phyloP scores from a whole-genome alignment of 2,113 vertebrate genomes.

The Paracanthobrama guichenoti region DNA sequence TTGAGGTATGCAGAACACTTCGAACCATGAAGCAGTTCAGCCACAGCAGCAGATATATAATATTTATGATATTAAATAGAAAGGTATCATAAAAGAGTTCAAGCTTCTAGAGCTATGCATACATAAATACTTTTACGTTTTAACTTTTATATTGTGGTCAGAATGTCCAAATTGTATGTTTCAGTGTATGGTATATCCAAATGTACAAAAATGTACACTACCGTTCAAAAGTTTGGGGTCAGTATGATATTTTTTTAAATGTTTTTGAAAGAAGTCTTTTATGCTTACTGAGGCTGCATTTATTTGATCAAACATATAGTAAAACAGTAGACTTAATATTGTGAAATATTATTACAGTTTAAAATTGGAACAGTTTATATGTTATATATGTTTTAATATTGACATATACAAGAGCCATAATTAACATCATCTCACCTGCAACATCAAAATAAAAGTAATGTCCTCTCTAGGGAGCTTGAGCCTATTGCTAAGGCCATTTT shows the following conservation, averaged over 20 bases:
- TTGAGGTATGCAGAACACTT: no score
- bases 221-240: neutral
- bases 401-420: no score
- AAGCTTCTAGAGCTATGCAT: neutral
- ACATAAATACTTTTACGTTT: neutral
- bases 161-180: neutral
- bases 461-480: slow-evolving; percentile 65
- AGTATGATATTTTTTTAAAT: neutral
- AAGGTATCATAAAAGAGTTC: neutral
- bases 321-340: neutral
- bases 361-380: neutral
- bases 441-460: neutral
- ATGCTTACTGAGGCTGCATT: neutral
- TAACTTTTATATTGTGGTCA: no score
- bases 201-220: neutral
- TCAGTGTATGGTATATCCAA: neutral
- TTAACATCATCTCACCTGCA: neutral
- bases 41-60: no score
- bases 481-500: slow-evolving; percentile 68
- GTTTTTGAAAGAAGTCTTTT: neutral
- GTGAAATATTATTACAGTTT: neutral
- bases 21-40: no score
- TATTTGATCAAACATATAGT: neutral
- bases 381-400: neutral
- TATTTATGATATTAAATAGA: neutral